A percentile compares a stretch with the other conserved stretches of the same genome.
These are phyloP conservation scores for Adela reaumurella DNA, from an alignment of 2,888 invertebrate species.

Conservation along the genomic window DNA sequence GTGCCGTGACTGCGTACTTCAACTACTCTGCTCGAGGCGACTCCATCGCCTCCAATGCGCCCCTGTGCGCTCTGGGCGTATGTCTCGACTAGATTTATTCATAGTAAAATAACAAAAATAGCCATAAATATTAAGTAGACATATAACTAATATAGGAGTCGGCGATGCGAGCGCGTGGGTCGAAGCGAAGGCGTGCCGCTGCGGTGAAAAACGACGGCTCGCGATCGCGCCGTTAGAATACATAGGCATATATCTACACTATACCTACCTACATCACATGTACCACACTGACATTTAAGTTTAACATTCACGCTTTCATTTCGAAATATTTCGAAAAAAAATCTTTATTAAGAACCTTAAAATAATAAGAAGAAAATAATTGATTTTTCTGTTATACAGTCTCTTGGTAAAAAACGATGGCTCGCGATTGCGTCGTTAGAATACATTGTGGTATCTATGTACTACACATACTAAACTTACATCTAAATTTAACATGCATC, in stretches of 20 bases:
- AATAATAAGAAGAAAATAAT: too few relatives aligned
- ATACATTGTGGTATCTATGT: too few relatives aligned
- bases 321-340: too few relatives aligned
- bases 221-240: not conserved
- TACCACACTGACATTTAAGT: not conserved
- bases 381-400: too few relatives aligned
- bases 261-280: not conserved
- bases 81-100: slow-evolving; percentile 36
- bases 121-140: slow-evolving; percentile 19
- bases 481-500: too few relatives aligned
- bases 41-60: slow-evolving; percentile 50
- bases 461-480: too few relatives aligned
- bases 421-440: too few relatives aligned
- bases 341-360: too few relatives aligned
- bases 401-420: too few relatives aligned
- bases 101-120: slow-evolving; percentile 57
- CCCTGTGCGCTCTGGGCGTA: slow-evolving; percentile 6
- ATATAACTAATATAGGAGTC: not conserved
- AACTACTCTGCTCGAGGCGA: slow-evolving; percentile 55
- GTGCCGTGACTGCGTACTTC: too few relatives aligned
- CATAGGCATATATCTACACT: too few relatives aligned
- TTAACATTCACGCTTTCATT: not conserved
- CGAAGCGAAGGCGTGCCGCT: not conserved
- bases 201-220: not conserved
- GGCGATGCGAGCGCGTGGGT: not conserved